A percentile compares a stretch with the other conserved stretches of the same genome.
Evolutionary conservation across 2,888 invertebrate species (phyloP).

Genomic region (Diachrysia chrysitis): DNA sequence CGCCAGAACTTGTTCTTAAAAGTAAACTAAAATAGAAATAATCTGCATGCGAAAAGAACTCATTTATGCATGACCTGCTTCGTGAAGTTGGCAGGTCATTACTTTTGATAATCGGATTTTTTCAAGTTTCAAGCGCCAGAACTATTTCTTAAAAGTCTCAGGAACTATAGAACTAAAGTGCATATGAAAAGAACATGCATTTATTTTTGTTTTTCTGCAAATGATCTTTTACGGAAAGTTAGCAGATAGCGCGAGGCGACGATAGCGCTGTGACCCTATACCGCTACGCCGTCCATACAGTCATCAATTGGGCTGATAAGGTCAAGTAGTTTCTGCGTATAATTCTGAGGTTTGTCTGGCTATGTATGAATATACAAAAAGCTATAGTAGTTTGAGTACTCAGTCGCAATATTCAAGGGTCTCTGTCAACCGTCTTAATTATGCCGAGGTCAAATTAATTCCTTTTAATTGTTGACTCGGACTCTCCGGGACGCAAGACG

Average conservation of each 20-base stretch:
- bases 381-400: conserved; percentile 18
- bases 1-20: too few species aligned
- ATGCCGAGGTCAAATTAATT: conserved; percentile 86
- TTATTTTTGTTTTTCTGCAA: too few species aligned
- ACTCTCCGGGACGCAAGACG: conserved; percentile 50
- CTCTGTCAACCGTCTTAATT: conserved; percentile 75
- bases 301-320: background rate
- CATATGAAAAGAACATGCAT: too few species aligned
- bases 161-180: too few species aligned
- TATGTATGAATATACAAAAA: background rate
- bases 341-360: background rate
- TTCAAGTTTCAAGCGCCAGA: too few species aligned
- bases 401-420: conserved; percentile 55
- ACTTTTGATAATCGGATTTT: too few species aligned
- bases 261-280: background rate
- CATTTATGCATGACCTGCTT: too few species aligned
- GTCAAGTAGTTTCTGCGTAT: background rate
- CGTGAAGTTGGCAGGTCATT: too few species aligned
- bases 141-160: too few species aligned
- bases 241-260: background rate
- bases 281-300: background rate
- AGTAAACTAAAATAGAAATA: too few species aligned
- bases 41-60: too few species aligned
- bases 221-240: too few species aligned
- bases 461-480: conserved; percentile 77